Evolutionary conservation across 2,113 vertebrate species (phyloP).

Genomic region (Seriola dumerili): DNA sequence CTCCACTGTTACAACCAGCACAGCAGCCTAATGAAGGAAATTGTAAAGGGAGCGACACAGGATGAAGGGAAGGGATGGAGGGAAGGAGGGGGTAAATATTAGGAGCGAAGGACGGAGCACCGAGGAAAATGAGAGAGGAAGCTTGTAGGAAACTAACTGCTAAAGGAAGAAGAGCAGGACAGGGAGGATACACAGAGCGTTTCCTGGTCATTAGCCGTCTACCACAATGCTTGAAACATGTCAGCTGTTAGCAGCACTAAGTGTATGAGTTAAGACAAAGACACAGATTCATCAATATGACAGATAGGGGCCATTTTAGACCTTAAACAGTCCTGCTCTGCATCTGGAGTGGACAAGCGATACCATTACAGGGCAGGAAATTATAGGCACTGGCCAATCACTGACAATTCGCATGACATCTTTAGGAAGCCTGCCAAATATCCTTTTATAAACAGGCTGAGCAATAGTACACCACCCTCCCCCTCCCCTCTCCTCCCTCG

Average conservation of each 20-base stretch:
- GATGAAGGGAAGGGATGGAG: not conserved
- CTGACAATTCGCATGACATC: conserved; percentile 60
- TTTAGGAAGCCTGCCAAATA: conserved; percentile 62
- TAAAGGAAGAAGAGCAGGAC: conserved; percentile 76
- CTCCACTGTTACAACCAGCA: conserved; percentile 89
- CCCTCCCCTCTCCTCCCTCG: not conserved
- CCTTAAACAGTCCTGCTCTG: conserved; percentile 85
- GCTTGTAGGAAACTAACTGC: conserved; percentile 73
- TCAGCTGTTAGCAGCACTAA: conserved; percentile 92
- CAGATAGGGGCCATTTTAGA: conserved; percentile 92
- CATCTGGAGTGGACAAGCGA: conserved; percentile 81
- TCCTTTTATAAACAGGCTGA: conserved; percentile 65
- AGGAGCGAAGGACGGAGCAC: conserved; percentile 35
- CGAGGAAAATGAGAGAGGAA: conserved; percentile 78
- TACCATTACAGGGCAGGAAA: conserved; percentile 91
- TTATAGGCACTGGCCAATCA: conserved; percentile 88
- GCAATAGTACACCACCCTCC: conserved; percentile 44
- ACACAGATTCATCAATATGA: conserved; percentile 92
- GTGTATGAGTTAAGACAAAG: conserved; percentile 91
- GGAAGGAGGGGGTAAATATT: conserved; percentile 63
- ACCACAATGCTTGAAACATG: conserved; percentile 89
- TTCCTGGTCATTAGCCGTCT: conserved; percentile 87
- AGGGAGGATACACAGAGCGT: conserved; percentile 33
- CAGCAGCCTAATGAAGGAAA: conserved; percentile 92
- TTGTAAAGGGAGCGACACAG: conserved; percentile 69